Percentiles rank a stretch among this genome's conserved stretches.
phyloP scores from a whole-genome alignment of 2,113 vertebrate genomes.

The Antennarius striatus region DNA sequence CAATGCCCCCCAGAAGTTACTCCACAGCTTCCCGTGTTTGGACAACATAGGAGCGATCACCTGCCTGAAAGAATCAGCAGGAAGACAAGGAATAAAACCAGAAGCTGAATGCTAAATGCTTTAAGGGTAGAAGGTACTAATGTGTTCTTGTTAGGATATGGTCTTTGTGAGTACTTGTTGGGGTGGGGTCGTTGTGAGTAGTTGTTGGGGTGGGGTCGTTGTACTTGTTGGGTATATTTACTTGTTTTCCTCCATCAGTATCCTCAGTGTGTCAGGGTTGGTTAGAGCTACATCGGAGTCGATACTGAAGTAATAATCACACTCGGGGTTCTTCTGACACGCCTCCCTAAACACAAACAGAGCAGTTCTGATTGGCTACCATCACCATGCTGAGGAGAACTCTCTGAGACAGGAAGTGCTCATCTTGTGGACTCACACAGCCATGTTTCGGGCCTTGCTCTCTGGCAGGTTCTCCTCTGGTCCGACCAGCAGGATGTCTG shows the following conservation, averaged over 20 bases:
- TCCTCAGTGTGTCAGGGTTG: conserved; percentile 55
- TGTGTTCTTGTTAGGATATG: neutral
- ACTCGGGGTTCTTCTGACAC: conserved; percentile 56
- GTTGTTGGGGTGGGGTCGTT: too few species aligned
- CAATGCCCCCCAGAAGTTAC: conserved; percentile 75
- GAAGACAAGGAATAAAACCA: too few species aligned
- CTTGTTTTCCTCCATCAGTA: conserved; percentile 70
- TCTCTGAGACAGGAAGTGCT: too few species aligned
- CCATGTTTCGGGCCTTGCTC: conserved; percentile 62
- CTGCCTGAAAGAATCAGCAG: conserved; percentile 28
- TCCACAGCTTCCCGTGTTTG: conserved; percentile 72
- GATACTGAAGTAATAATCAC: conserved; percentile 71
- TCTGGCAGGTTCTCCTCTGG: conserved; percentile 68
- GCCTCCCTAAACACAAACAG: conserved; percentile 35
- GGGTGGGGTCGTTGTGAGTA: neutral
- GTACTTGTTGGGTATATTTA: neutral
- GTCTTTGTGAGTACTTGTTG: neutral
- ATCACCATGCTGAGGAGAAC: neutral
- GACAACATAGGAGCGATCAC: conserved; percentile 67
- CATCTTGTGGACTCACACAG: conserved; percentile 52
- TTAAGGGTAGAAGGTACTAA: neutral
- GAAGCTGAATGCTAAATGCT: too few species aligned
- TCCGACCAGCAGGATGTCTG: conserved; percentile 49
- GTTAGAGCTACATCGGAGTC: conserved; percentile 68
- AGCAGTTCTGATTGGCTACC: neutral